Evolutionary conservation across 1,140 invertebrate genomes (phyloP).

Genomic region (Metopolophium dirhodum): DNA sequence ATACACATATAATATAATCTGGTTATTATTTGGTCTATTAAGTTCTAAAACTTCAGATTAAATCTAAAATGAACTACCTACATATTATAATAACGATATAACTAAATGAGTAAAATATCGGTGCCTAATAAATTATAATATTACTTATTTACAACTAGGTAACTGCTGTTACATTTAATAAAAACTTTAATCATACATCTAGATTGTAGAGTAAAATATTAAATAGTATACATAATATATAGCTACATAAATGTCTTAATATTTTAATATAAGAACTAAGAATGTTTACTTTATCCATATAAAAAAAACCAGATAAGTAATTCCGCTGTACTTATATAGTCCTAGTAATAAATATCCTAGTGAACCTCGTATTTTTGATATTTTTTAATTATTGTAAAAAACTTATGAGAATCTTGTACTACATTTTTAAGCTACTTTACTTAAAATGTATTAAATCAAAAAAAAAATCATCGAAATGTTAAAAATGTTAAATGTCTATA

Average conservation of each 20-base stretch:
- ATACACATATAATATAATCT: no score
- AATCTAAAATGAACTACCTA: background rate
- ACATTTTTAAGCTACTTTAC: no score
- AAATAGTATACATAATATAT: no score
- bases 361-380: background rate
- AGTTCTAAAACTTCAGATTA: background rate
- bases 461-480: no score
- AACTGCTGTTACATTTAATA: background rate
- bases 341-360: no score
- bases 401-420: no score
- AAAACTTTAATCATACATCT: background rate
- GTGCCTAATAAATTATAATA: background rate
- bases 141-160: background rate
- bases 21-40: no score
- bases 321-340: background rate
- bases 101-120: background rate
- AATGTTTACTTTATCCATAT: background rate
- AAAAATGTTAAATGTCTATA: no score
- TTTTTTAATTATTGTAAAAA: background rate
- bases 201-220: background rate
- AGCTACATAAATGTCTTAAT: background rate
- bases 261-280: background rate
- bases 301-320: background rate
- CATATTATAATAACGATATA: background rate
- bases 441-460: no score